Base-by-base conservation (phyloP, 2,797 vertebrate genomes). In the Oophaga sylvatica region DNA sequence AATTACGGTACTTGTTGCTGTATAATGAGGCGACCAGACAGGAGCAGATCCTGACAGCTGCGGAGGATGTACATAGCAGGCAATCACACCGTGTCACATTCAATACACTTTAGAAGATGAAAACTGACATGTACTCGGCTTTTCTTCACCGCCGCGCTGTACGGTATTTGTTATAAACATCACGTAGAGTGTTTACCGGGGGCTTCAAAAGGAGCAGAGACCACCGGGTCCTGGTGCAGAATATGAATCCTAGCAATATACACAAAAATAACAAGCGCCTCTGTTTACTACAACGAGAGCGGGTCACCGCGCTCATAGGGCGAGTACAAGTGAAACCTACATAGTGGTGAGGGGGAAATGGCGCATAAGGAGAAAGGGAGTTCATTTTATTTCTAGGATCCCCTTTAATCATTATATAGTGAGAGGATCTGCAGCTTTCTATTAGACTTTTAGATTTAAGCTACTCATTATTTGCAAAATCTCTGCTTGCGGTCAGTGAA, bases 21-120 rank as follows among this genome's bases (percentile, higher is more conserved):
- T 48, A 75, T 48, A 75, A 75, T 75, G 41, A n/a, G 41, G 41
- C 41, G 71, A 11, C 19, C 71, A 48, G 71, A 75, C 41, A 48
- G 1, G 71, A 75, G 71, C 22, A 10, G 19, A 45, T 75, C 41
- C 71, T 48, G 71, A 75, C 41, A 48, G 71, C 71, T 22, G 71
- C 71, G 41, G 71, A 48, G 71, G 35, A 48, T 12, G 41, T 4
- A 48, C 71, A 48, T 6, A 48, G 35, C 35, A 45, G 71, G 41
- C 71, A 75, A 75, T 75, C 71, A 75, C 19, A 75, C 13, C 13
- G 41, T 48, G 71, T 75, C 71, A 75, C 41, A 48, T 22, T n/a
- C 20, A 48, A 22, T 48, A n/a, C 41, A 48, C 19, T 75, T 75
- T 13, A 5, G 71, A 75, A 48, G 71, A 75, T 75, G 41, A 75